Evolutionary conservation across 1,140 invertebrate genomes (phyloP), one percentile per base, ranked within the genome.

Genomic region (Hydropsyche tenuis): DNA sequence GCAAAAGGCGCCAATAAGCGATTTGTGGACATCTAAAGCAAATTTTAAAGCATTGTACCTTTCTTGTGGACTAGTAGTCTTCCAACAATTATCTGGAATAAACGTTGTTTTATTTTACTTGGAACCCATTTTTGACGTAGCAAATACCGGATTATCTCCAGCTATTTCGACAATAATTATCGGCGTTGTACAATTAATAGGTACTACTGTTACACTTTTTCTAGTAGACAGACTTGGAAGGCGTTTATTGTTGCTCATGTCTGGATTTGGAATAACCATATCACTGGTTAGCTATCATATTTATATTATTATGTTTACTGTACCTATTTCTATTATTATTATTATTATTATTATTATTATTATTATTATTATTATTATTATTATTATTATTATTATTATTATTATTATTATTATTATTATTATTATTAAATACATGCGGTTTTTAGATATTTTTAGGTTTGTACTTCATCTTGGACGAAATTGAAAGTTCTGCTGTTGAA

Each of bases 71-170:
- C 83, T 96, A 60, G 90, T 93, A 65, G 81, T 88, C 53, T 91
- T 92, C 80, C 92, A 93, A 78, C 92, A 94, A 81, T 83, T 94
- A 16, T 91, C 89, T 1, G 94, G 94, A 20, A 93, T 93, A 78
- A 95, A 94, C 81, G 90, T 92, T 1, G 90, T 96, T 0, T 87
- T 95, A 16, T 95, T 95, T 81, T 95, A 93, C 80, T 89, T 93
- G 72, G 88, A 90, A 46, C 85, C 83, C 1, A 95, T 93, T 79
- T 95, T 93, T 78, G 78, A 81, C 0, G 86, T 86, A 6, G 88
- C 92, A 4, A 88, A 89, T 0, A 88, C 87, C 0, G 81, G 79
- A 0, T 75, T 94, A 0, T 81, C 88, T 18, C 82, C 89, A 0
- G 84, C 86, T 18, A 80, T 90, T 25, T 89, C 89, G 0, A 90